Percentiles rank a stretch among this genome's conserved stretches.
Evolutionary conservation across 2,113 vertebrate genomes (phyloP).

Genomic region (Nothobranchius furzeri): DNA sequence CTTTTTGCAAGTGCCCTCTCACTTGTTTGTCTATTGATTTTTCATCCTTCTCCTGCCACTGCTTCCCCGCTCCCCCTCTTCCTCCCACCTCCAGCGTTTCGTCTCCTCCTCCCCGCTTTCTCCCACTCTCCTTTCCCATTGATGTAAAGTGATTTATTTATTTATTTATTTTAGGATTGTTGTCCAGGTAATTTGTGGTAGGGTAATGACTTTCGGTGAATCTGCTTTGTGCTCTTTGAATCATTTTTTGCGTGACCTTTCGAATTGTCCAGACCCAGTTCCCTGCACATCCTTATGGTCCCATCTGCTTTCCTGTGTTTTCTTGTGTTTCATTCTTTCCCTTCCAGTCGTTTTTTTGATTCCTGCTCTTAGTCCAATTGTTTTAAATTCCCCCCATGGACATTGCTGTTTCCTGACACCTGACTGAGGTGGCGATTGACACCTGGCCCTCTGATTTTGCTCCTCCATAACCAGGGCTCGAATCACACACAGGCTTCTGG

Average conservation of each 20-base stretch:
- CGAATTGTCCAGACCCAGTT: slow-evolving; percentile 48
- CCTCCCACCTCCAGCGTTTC: slow-evolving; percentile 25
- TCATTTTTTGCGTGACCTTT: slow-evolving; percentile 59
- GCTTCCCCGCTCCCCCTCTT: slow-evolving; percentile 24
- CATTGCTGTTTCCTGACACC: slow-evolving; percentile 80
- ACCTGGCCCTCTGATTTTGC: slow-evolving; percentile 85
- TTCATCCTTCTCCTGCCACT: slow-evolving; percentile 68
- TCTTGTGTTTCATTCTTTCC: slow-evolving; percentile 30
- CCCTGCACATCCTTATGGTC: slow-evolving; percentile 52
- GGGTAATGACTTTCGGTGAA: slow-evolving; percentile 93
- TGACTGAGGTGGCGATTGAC: slow-evolving; percentile 88
- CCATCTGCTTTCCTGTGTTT: slow-evolving; percentile 42
- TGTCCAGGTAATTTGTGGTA: slow-evolving; percentile 93
- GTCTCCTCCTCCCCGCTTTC: slow-evolving; percentile 54
- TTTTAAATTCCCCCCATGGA: slow-evolving; percentile 84
- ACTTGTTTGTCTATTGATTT: slow-evolving; percentile 83
- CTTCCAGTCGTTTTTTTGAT: slow-evolving; percentile 37
- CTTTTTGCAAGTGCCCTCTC: slow-evolving; percentile 67
- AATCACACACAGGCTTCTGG: neutral
- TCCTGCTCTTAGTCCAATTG: slow-evolving; percentile 69
- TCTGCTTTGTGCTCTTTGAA: slow-evolving; percentile 85
- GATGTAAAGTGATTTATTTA: slow-evolving; percentile 74
- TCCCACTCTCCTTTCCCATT: slow-evolving; percentile 55
- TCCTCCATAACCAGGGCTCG: slow-evolving; percentile 76
- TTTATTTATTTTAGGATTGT: slow-evolving; percentile 84